phyloP scores from a whole-genome alignment of 2,797 vertebrate genomes.

The Liasis olivaceus region DNA sequence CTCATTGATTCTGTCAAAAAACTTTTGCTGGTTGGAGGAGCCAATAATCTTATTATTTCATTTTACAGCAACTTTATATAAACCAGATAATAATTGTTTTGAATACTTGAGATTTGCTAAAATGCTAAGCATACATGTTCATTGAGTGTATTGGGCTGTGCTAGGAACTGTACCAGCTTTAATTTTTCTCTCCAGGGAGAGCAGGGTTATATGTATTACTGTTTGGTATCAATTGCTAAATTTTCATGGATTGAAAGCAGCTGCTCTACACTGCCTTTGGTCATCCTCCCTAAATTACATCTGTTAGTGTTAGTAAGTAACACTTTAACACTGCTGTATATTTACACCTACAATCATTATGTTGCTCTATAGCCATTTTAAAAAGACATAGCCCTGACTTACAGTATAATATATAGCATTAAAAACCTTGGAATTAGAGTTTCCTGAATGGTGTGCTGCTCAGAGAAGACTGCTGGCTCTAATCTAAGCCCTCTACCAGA shows the following conservation, averaged over 20 bases:
- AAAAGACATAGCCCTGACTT: background rate
- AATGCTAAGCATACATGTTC: background rate
- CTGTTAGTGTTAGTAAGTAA: background rate
- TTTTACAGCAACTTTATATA: background rate
- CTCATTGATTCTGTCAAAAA: conserved; percentile 53
- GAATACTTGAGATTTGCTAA: background rate
- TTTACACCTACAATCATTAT: background rate
- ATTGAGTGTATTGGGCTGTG: conserved; percentile 5
- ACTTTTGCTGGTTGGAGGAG: conserved; percentile 25
- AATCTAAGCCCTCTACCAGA: background rate
- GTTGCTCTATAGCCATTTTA: background rate
- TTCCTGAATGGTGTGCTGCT: background rate
- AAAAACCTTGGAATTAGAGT: background rate
- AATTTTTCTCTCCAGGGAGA: no score
- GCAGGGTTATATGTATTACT: background rate
- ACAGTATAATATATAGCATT: background rate
- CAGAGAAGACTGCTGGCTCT: background rate
- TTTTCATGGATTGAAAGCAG: background rate
- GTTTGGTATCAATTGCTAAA: background rate
- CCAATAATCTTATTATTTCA: conserved; percentile 7
- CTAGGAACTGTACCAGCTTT: background rate
- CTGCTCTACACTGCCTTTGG: background rate
- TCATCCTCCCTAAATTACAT: background rate
- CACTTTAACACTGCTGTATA: background rate
- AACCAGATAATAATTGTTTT: conserved; percentile 19